Percentiles rank a stretch among this genome's conserved stretches.
phyloP scores from a whole-genome alignment of 2,113 vertebrate species.

The Clarias batrachus region DNA sequence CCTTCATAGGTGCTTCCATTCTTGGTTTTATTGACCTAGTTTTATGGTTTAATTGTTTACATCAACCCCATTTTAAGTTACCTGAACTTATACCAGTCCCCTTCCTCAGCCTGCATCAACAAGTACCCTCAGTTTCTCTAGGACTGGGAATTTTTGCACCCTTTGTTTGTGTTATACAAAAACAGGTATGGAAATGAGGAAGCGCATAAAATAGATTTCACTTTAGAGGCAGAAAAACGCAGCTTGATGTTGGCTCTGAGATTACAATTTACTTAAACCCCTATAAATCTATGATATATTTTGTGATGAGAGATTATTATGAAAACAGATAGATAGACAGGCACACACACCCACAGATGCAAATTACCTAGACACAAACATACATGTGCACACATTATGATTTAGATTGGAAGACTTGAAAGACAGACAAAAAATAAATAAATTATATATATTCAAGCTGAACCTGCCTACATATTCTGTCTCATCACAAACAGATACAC shows the following conservation, averaged over 20 bases:
- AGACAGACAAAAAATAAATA: neutral
- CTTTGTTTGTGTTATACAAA: neutral
- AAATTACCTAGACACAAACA: no score
- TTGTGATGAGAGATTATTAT: constrained; percentile 54
- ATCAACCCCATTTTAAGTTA: neutral
- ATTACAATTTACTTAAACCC: constrained; percentile 29
- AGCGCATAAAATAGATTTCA: constrained; percentile 16
- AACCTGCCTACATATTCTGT: constrained; percentile 19
- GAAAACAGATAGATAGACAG: constrained; percentile 43
- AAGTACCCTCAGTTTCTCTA: neutral
- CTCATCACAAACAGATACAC: neutral
- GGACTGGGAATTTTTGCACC: neutral
- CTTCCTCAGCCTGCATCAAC: neutral
- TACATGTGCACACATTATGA: neutral
- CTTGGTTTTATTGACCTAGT: neutral
- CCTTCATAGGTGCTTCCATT: neutral
- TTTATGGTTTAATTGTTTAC: constrained; percentile 1
- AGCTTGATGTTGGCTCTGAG: constrained; percentile 20
- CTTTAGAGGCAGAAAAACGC: constrained; percentile 32
- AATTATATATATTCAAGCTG: neutral
- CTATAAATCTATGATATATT: constrained; percentile 44
- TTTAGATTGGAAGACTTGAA: neutral
- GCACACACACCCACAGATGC: neutral
- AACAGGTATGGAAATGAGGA: neutral
- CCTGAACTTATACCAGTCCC: neutral